Evolutionary conservation across 2,797 vertebrate genomes (phyloP).

Genomic region (Menidia menidia): DNA sequence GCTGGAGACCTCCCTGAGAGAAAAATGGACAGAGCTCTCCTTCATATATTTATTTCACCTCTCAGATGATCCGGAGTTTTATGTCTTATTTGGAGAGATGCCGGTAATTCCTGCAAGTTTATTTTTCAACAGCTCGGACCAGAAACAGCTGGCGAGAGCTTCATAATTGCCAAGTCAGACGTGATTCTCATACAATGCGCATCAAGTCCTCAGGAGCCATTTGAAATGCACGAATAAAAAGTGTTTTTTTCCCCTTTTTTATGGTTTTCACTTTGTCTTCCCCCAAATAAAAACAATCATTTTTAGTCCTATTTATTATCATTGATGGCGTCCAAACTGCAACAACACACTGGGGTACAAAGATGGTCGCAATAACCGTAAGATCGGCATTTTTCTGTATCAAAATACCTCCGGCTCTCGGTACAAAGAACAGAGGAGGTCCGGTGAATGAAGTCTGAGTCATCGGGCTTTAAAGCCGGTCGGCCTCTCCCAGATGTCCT

Average conservation of each 20-base stretch:
- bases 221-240: neutral
- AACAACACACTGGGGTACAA: conserved; percentile 11
- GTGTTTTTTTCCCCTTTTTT: neutral
- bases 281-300: too few relatives aligned
- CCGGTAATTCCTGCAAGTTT: neutral
- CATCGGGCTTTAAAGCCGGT: conserved; percentile 62
- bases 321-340: neutral
- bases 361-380: conserved; percentile 11
- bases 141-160: neutral
- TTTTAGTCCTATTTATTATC: neutral
- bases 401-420: conserved; percentile 29
- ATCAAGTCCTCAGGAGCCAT: too few relatives aligned
- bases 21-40: neutral
- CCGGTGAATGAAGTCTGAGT: conserved; percentile 65
- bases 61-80: neutral
- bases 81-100: neutral
- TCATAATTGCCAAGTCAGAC: neutral
- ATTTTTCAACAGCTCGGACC: neutral
- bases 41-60: neutral
- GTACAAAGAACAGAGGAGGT: conserved; percentile 37
- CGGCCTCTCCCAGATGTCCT: conserved; percentile 70
- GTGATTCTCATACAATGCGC: neutral
- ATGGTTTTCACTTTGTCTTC: neutral
- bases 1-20: neutral
- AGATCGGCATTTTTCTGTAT: conserved; percentile 21